Evolutionary conservation across 2,797 vertebrate species (phyloP).

Genomic region (Pangasius krempfi): DNA sequence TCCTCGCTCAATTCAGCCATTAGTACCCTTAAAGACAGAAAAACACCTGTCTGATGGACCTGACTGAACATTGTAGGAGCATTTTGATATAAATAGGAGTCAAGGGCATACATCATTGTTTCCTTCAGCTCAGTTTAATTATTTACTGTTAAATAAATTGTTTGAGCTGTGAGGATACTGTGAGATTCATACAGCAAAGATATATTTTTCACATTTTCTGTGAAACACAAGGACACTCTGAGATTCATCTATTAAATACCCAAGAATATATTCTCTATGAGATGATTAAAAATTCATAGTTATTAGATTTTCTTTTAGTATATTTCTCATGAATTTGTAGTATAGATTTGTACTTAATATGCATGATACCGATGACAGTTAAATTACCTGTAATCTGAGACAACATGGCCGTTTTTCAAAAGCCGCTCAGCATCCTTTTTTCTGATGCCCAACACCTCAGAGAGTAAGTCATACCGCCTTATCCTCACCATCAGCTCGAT

Average conservation of each 20-base stretch:
- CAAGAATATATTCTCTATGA: background rate
- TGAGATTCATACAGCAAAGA: background rate
- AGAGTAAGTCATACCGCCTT: slow-evolving; percentile 85
- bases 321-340: background rate
- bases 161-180: background rate
- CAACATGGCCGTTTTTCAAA: slow-evolving; percentile 58
- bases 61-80: background rate
- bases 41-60: background rate
- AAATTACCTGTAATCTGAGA: slow-evolving; percentile 84
- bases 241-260: background rate
- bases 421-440: slow-evolving; percentile 69
- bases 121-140: background rate
- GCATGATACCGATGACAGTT: background rate
- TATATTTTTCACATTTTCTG: background rate
- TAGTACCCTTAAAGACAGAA: slow-evolving; percentile 75
- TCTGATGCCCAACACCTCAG: slow-evolving; percentile 69
- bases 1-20: slow-evolving; percentile 84
- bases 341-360: background rate
- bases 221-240: background rate
- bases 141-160: background rate
- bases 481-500: slow-evolving; percentile 79
- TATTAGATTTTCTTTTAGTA: background rate
- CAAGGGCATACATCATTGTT: background rate
- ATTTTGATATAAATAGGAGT: background rate
- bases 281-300: background rate